A percentile compares a stretch with the other conserved stretches of the same genome.
phyloP scores from a whole-genome alignment of 1,140 invertebrate species.

The Drosophila lacertosa region DNA sequence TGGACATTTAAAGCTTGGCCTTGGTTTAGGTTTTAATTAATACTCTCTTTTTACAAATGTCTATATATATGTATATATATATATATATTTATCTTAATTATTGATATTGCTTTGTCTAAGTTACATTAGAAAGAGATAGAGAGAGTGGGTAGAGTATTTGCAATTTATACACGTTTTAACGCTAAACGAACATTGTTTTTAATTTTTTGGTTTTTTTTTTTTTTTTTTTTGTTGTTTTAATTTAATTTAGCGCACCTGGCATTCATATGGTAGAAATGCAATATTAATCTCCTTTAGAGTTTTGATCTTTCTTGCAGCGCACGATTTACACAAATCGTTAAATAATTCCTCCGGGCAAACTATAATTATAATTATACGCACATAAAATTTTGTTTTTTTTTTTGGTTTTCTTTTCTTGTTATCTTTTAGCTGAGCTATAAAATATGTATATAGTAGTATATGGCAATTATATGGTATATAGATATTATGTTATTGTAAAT shows the following conservation, averaged over 20 bases:
- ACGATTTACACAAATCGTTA: slow-evolving; percentile 98
- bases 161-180: slow-evolving; percentile 27
- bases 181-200: slow-evolving; percentile 14
- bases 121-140: not conserved
- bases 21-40: not conserved
- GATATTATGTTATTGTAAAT: slow-evolving; percentile 14
- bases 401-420: not conserved
- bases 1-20: not conserved
- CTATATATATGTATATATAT: not conserved
- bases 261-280: slow-evolving; percentile 99
- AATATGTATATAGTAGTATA: slow-evolving; percentile 9
- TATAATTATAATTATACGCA: slow-evolving; percentile 84
- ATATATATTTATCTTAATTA: too few species aligned
- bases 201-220: slow-evolving; percentile 39
- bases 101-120: slow-evolving; percentile 4
- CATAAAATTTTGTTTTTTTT: slow-evolving; percentile 40
- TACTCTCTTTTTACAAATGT: not conserved
- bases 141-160: slow-evolving; percentile 18
- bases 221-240: slow-evolving; percentile 25
- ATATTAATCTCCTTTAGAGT: slow-evolving; percentile 99
- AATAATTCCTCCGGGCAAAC: slow-evolving; percentile 95
- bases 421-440: slow-evolving; percentile 1
- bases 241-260: slow-evolving; percentile 90
- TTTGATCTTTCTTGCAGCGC: slow-evolving; percentile 97
- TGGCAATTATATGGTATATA: not conserved